Percentiles rank a stretch among this genome's conserved stretches.
Conservation (phyloP, 2,797 vertebrate species). For the Momotus momota region DNA sequence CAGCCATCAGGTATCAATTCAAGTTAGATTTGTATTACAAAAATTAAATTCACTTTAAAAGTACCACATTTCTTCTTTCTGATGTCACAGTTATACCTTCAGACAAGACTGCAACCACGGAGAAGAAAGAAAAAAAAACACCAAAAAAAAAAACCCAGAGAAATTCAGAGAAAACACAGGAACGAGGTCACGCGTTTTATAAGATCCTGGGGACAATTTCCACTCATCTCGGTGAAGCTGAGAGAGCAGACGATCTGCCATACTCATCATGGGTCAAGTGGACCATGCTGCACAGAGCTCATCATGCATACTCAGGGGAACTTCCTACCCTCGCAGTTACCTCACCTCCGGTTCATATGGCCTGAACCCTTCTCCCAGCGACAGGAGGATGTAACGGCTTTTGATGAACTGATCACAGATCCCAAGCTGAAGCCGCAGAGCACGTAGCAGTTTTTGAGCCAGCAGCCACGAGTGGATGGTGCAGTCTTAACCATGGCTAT, state of each 20-base stretch:
- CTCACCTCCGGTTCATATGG: background rate
- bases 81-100: background rate
- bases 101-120: background rate
- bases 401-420: background rate
- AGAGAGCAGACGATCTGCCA: background rate
- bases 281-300: background rate
- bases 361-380: background rate
- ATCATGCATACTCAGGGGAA: rapidly evolving
- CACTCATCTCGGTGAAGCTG: background rate
- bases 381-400: background rate
- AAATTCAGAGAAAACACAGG: background rate
- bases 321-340: background rate
- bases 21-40: background rate
- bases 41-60: background rate
- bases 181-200: background rate
- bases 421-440: background rate
- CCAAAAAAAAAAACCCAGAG: background rate
- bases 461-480: background rate
- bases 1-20: background rate
- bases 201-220: background rate
- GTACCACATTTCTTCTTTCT: background rate
- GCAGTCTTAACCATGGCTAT: background rate
- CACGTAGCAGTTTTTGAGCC: background rate
- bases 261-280: background rate
- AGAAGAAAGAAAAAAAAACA: background rate